Percentiles rank a stretch among this genome's conserved stretches.
Evolutionary conservation across 2,888 invertebrate species (phyloP).

Genomic region (Dryadula phaetusa): DNA sequence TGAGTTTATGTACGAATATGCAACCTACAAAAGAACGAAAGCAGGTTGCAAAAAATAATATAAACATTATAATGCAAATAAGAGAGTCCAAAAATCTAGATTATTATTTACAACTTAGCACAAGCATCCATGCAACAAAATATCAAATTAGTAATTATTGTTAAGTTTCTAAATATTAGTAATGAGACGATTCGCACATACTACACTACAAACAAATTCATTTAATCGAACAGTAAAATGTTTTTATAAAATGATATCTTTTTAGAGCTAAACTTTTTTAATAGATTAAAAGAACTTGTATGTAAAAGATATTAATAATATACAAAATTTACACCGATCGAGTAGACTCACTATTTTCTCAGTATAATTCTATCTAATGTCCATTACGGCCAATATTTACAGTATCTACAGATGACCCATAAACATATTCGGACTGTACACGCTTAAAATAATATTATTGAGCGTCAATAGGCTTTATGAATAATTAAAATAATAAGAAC

Average conservation of each 20-base stretch:
- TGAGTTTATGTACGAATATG: slow-evolving; percentile 83
- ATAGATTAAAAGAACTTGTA: slow-evolving; percentile 6
- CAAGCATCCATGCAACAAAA: slow-evolving; percentile 51
- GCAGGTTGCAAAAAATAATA: slow-evolving; percentile 80
- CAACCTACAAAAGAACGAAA: slow-evolving; percentile 87
- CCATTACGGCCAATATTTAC: slow-evolving; percentile 27
- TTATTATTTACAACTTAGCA: slow-evolving; percentile 53
- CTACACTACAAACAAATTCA: background rate
- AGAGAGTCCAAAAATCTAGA: slow-evolving; percentile 49
- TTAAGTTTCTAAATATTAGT: background rate
- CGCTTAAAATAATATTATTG: background rate
- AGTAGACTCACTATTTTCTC: background rate
- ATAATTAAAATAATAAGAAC: slow-evolving; percentile 1
- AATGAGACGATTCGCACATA: background rate
- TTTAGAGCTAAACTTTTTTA: too few species aligned
- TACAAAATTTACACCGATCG: background rate
- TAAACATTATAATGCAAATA: slow-evolving; percentile 51
- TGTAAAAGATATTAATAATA: background rate
- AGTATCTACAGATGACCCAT: slow-evolving; percentile 20
- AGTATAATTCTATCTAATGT: slow-evolving; percentile 5
- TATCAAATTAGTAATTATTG: slow-evolving; percentile 15
- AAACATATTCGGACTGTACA: slow-evolving; percentile 14
- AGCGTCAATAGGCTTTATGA: background rate
- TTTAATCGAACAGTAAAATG: background rate
- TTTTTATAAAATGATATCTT: background rate